These are phyloP conservation scores for Mustela lutreola DNA, from an alignment of 2,113 vertebrate species.

Conservation along the genomic window DNA sequence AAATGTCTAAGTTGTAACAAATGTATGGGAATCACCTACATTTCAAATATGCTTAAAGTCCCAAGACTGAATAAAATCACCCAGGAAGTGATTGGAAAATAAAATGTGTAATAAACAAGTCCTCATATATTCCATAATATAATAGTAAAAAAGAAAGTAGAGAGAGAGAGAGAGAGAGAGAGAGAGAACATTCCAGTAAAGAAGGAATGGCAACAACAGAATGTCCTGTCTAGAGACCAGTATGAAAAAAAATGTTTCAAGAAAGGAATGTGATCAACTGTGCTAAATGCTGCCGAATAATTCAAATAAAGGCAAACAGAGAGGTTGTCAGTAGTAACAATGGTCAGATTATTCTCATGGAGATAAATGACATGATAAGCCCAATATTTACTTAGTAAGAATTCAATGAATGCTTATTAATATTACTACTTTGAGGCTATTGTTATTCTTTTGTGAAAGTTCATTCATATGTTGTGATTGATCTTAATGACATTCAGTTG, in stretches of 20 bases:
- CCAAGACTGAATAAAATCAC: too few relatives aligned
- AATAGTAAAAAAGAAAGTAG: neutral
- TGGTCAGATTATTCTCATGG: neutral
- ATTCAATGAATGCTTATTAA: conserved; percentile 13
- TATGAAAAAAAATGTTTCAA: neutral
- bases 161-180: neutral
- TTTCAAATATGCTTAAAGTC: neutral
- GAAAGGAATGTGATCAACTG: neutral
- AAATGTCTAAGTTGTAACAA: neutral
- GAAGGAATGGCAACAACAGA: neutral
- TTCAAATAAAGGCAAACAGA: neutral
- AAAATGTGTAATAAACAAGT: too few relatives aligned
- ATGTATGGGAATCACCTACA: neutral
- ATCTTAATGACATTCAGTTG: neutral
- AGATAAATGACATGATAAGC: neutral
- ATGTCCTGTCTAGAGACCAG: neutral
- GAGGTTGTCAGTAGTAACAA: neutral
- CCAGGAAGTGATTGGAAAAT: too few relatives aligned
- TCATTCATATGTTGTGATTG: neutral
- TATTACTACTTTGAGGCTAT: neutral
- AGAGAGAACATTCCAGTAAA: neutral
- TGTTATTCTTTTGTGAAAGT: neutral
- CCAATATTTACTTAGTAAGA: neutral
- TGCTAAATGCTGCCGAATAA: neutral
- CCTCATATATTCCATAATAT: too few relatives aligned